phyloP scores from a whole-genome alignment of 2,113 vertebrate species.

The Morone saxatilis region DNA sequence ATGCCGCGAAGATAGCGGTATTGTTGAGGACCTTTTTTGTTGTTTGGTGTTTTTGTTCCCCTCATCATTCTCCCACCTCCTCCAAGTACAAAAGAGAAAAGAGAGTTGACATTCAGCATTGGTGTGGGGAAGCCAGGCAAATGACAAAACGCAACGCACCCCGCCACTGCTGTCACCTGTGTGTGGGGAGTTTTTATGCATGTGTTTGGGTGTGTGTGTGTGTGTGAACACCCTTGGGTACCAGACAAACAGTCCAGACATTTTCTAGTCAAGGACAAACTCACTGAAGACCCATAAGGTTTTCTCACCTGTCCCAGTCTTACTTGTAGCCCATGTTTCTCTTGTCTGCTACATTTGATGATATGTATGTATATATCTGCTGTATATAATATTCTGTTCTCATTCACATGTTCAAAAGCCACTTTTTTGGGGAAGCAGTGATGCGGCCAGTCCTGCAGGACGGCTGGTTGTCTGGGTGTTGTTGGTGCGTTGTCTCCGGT shows the following conservation, averaged over 20 bases:
- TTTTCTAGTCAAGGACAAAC: slow-evolving; percentile 72
- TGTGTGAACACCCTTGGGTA: slow-evolving; percentile 60
- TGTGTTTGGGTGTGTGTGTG: slow-evolving; percentile 39
- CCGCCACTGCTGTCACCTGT: slow-evolving; percentile 71
- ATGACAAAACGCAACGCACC: slow-evolving; percentile 70
- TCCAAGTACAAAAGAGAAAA: slow-evolving; percentile 82
- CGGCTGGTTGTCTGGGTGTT: slow-evolving; percentile 8
- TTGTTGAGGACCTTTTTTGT: slow-evolving; percentile 81
- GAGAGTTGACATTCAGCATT: slow-evolving; percentile 80
- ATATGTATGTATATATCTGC: background rate
- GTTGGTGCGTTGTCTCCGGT: slow-evolving; percentile 34
- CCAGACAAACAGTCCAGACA: slow-evolving; percentile 66
- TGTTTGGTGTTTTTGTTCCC: slow-evolving; percentile 77
- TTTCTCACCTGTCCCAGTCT: slow-evolving; percentile 23
- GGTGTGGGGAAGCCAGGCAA: slow-evolving; percentile 73
- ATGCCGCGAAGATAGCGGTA: slow-evolving; percentile 75
- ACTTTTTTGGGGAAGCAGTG: slow-evolving; percentile 26
- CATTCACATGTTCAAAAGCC: slow-evolving; percentile 28
- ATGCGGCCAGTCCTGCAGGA: slow-evolving; percentile 15
- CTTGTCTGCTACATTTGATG: slow-evolving; percentile 22
- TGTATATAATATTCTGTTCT: background rate
- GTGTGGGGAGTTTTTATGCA: slow-evolving; percentile 41
- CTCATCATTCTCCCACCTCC: slow-evolving; percentile 65
- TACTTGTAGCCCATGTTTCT: slow-evolving; percentile 4
- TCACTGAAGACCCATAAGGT: slow-evolving; percentile 33